Base-by-base conservation (phyloP, 2,888 invertebrate species). In the Megaustenia siamemsis region DNA sequence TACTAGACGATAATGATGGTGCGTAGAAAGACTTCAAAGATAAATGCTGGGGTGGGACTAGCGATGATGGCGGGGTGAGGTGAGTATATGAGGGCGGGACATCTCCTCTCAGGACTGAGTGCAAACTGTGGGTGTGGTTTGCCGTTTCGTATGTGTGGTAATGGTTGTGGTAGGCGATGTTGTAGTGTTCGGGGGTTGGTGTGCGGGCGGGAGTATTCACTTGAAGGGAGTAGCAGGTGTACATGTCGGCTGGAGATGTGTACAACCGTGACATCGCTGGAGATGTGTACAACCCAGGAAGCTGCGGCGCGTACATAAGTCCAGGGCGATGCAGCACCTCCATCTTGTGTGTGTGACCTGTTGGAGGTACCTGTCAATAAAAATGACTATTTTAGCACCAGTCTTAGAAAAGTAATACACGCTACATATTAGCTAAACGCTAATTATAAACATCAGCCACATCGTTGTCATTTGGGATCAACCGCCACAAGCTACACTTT, bases 1-100 rank as follows among this genome's bases (percentile, higher is more conserved):
- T 68, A 76, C 8, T 49, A n/a, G 75, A 56, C 43, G 76, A 81
- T 40, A n/a, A 49, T 12, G 71, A 5, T 21, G 81, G 40, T 12
- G 82, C 79, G 6, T 75, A 21, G 3, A 79, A n/a, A n/a, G n/a
- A n/a, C n/a, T n/a, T n/a, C n/a, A n/a, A n/a, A n/a, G n/a, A n/a
- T n/a, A n/a, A 38, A 60, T 68, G 81, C 40, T 38, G 82, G 28
- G 43, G 28, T 49, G 86, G 78, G 32, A 84, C 2, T 24, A 68
- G 49, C 68, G 85, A 82, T 28, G 84, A 66, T 45, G 88, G 83
- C 69, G 86, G 82, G 84, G 86, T 83, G 83, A 91, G 83, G 82
- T 92, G 91, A 56, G 91, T 89, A 79, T 92, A 92, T 0, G 90
- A 90, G 0, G 90, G 87, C 1, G 92, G 92, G 40, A 92, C 87